Base-by-base conservation (phyloP, 2,888 invertebrate genomes). In the Eupithecia subumbrata region DNA sequence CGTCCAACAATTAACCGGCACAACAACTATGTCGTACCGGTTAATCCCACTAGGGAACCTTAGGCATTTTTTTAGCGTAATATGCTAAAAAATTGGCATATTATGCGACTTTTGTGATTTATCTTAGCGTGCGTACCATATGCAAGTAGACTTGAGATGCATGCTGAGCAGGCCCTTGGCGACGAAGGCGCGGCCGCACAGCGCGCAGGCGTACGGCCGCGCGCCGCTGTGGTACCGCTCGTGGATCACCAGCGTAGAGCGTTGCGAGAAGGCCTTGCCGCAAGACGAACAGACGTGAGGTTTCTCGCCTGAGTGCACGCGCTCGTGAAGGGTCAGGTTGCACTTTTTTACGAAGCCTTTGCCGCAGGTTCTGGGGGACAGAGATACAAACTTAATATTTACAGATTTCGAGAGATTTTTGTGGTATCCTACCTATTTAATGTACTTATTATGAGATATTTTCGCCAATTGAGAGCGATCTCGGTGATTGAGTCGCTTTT, bases 141-240 rank as follows among this genome's bases (percentile, higher is more conserved):
- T 91, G 87, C 95, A 95, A 75, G 94, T 92, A 74, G 91, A 94
- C 90, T 96, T 96, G 82, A 96, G 91, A 81, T 96, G 96, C 91
- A 96, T 95, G 83, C 96, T 95, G 71, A 96, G 92, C 89, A 96
- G 95, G 12, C 96, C 96, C 86, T 95, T 95, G 78, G 96, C 96
- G 40, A 96, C 96, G 88, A 96, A 96, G 37, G 95, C 96, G 84
- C 96, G 96, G 5, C 93, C 93, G 87, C 96, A 96, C 81, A 95
- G 89, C 77, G 88, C 92, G 86, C 96, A 96, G 74, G 88, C 88
- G 89, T 96, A 96, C 0, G 96, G 96, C 78, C 95, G 90, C 82
- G 95, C 95, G 66, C 96, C 96, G 78, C 95, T 95, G 90, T 96
- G 96, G 85, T 95, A 95, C 87, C 96, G 90, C 85, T 95, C 93